Base-by-base conservation (phyloP, 2,113 vertebrate species). In the Urocynchramus pylzowi region DNA sequence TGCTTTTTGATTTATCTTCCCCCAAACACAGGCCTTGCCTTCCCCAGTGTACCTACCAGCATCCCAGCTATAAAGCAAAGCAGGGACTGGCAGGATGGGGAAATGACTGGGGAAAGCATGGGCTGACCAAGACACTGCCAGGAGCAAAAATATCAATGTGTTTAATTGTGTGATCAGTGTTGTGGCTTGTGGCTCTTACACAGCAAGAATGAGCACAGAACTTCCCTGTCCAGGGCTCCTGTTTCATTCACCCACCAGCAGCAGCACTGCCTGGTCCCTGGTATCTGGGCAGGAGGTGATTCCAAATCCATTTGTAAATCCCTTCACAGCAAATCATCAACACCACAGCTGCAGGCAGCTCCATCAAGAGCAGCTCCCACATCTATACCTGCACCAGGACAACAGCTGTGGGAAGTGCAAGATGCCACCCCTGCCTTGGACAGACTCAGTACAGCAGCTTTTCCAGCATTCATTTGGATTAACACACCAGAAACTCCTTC, bases 201-300 rank as follows among this genome's bases (percentile, higher is more conserved):
- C 26, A 75, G 52, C 52, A 80, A 17, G 30, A 33, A 50, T 10
- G 5, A 11, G 50, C 50, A 31, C 31, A 50, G 10, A 27, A 19
- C 14, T 45, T 39, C 41, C 37, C 35, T 49, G 45, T 19, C 10
- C 30, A 31, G 17, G 10, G 7, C 63, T 73, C 33, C 56, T 45
- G 10, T 30, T 63, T 39, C 49, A 70, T 33, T 76, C 18, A 16
- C 13, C 31, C 27, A 18, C 6, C 50, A 47, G 11, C 23, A 6
- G 17, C 39, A 59, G 67, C 54, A 17, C 16, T 30, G 37, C 22
- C 37, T 7, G 9, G 17, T 22, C 37, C n/a, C 33, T 23, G 41
- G 35, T 15, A 22, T 12, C 21, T 0, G 0, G 31, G 44, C 27
- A 64, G 59, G 59, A 57, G 31, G 18, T 0, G 0, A 30, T 13